Conservation (phyloP, 1,140 invertebrate genomes). For the Diprion similis region DNA sequence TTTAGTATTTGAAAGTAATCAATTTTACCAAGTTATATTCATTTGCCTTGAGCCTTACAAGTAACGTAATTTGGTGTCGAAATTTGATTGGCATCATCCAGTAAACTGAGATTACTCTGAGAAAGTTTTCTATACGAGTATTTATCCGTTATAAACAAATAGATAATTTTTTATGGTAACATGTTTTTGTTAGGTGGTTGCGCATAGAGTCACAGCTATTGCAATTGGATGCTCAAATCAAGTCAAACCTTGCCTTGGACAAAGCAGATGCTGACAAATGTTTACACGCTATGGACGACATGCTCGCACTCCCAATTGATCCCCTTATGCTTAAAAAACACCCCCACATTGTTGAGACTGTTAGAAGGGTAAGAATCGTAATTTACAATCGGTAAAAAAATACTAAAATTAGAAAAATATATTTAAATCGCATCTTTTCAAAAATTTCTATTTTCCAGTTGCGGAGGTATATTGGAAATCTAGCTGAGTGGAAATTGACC, state of each 20-base stretch:
- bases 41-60: no score
- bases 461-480: conserved; percentile 77
- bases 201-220: conserved; percentile 75
- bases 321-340: conserved; percentile 86
- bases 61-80: no score
- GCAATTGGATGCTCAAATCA: conserved; percentile 77
- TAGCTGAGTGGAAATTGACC: conserved; percentile 72
- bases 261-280: conserved; percentile 71
- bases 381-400: background rate
- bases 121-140: background rate
- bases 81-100: no score
- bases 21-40: conserved; percentile 17
- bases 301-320: conserved; percentile 72
- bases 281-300: conserved; percentile 67
- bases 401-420: background rate
- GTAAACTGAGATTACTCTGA: no score
- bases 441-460: conserved; percentile 51
- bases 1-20: background rate
- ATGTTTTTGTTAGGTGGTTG: conserved; percentile 61
- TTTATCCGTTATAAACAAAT: conserved; percentile 10
- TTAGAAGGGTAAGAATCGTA: conserved; percentile 63
- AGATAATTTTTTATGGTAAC: background rate
- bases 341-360: conserved; percentile 80
- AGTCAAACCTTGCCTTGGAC: conserved; percentile 69
- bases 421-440: background rate